These are phyloP conservation scores for Spongia lamella DNA, from an alignment of 37 sponge, comb jelly and placozoan species.

Conservation along the genomic window DNA sequence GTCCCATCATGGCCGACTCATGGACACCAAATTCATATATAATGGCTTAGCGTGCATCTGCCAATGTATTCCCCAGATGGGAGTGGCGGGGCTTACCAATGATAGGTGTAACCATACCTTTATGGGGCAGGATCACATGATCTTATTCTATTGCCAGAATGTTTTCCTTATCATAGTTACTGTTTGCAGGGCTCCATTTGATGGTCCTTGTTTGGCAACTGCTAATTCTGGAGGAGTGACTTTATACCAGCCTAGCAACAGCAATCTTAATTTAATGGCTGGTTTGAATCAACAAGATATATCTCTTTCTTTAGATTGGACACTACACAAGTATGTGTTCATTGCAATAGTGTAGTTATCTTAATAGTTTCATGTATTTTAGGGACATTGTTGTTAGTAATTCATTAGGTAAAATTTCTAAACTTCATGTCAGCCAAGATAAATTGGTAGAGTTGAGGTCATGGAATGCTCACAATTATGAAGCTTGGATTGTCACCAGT, in stretches of 20 bases:
- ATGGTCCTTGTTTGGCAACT: conserved; percentile 15
- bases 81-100: too few relatives aligned
- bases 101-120: too few relatives aligned
- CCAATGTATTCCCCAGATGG: too few relatives aligned
- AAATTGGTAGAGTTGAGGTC: not conserved
- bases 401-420: conserved; percentile 29
- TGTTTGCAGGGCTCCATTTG: not conserved
- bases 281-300: not conserved
- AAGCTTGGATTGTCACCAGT: conserved; percentile 80
- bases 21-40: too few relatives aligned
- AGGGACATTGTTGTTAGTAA: conserved; percentile 43
- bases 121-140: too few relatives aligned
- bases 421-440: conserved; percentile 7
- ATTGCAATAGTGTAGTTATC: not conserved
- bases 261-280: not conserved
- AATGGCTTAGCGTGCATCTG: too few relatives aligned
- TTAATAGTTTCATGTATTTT: not conserved
- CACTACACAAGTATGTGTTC: not conserved
- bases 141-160: too few relatives aligned
- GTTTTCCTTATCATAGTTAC: too few relatives aligned
- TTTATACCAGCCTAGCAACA: conserved; percentile 7
- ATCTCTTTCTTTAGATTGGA: conserved; percentile 77
- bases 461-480: conserved; percentile 81
- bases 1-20: too few relatives aligned
- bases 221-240: conserved; percentile 38